Conservation (phyloP, 2,113 vertebrate genomes). For the Cepphus grylle region DNA sequence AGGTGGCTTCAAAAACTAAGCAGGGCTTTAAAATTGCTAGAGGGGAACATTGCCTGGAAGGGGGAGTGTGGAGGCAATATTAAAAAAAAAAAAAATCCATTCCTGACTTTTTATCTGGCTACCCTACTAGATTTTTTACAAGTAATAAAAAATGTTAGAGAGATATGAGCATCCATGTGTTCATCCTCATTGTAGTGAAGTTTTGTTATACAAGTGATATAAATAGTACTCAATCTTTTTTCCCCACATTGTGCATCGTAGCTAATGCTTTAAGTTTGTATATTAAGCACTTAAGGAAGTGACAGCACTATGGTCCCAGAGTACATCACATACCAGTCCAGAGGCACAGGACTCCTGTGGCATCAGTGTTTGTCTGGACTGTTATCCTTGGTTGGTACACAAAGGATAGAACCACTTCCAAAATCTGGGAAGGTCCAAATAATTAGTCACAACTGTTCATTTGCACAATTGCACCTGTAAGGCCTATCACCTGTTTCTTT, state of each 20-base stretch:
- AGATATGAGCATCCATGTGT: not conserved
- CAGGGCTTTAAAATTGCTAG: not conserved
- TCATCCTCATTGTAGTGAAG: not conserved
- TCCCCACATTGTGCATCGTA: accelerated
- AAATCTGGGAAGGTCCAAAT: accelerated
- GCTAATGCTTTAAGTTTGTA: not conserved
- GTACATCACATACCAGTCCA: not conserved
- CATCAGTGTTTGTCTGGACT: too few relatives aligned
- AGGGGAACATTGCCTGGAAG: not conserved
- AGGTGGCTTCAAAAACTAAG: not conserved
- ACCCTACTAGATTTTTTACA: not conserved
- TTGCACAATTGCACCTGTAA: not conserved
- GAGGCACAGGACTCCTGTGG: not conserved
- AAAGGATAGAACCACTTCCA: not conserved
- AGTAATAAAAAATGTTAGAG: not conserved
- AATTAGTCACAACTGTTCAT: not conserved
- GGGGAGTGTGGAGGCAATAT: not conserved
- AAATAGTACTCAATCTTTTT: not conserved
- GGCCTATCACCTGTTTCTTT: not conserved
- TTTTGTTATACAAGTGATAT: not conserved
- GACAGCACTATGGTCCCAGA: not conserved
- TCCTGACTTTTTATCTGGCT: not conserved
- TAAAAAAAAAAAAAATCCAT: not conserved
- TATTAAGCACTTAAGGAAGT: not conserved
- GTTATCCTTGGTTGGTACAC: not conserved